These are phyloP conservation scores for Temnothorax nylanderi DNA, from an alignment of 1,140 invertebrate species.

Conservation along the genomic window DNA sequence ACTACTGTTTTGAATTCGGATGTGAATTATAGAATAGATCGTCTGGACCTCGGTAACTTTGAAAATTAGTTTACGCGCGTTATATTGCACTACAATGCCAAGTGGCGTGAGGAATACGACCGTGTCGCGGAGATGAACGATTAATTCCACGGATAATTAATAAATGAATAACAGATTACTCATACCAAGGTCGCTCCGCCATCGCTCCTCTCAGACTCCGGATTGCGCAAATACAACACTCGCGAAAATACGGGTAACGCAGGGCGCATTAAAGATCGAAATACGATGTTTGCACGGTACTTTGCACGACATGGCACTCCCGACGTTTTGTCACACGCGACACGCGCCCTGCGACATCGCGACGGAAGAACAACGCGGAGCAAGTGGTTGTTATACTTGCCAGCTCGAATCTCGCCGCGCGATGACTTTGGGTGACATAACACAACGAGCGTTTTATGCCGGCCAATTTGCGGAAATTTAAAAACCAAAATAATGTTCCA, in stretches of 20 bases:
- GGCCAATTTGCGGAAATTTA: not conserved
- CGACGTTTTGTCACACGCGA: not conserved
- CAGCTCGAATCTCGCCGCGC: not conserved
- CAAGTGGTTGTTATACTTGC: not conserved
- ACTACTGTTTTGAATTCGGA: not conserved
- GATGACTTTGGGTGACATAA: not conserved
- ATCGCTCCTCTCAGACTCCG: not conserved
- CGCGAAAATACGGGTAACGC: not conserved
- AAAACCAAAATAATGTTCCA: not conserved
- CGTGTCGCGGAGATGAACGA: not conserved
- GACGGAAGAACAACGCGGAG: not conserved
- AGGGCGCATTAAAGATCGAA: not conserved
- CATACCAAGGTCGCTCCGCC: not conserved
- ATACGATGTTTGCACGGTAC: not conserved
- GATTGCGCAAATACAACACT: not conserved
- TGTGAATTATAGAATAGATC: not conserved
- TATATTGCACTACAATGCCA: not conserved
- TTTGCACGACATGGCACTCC: not conserved
- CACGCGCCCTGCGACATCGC: not conserved
- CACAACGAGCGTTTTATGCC: not conserved
- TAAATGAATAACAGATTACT: not conserved
- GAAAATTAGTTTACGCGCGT: not conserved
- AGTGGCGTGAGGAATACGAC: not conserved
- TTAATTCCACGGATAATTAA: constrained; percentile 8
- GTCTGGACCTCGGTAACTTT: not conserved